Conservation (phyloP, 2,888 invertebrate species). For the Aethes cnicana region DNA sequence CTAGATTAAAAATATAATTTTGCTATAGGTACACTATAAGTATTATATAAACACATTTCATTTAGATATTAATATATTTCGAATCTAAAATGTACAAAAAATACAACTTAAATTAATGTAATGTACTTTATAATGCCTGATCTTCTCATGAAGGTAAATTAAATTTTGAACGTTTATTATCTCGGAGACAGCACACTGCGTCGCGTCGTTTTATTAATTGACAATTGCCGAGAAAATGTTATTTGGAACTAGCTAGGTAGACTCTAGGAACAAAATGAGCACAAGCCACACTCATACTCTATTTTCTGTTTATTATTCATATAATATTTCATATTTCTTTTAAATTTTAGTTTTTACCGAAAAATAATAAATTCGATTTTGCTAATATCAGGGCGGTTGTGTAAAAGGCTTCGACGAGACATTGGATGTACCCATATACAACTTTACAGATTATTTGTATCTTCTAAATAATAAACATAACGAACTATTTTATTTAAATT, state of each 20-base stretch:
- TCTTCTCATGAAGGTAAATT: slow-evolving; percentile 63
- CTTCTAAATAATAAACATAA: slow-evolving; percentile 77
- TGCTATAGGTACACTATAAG: background rate
- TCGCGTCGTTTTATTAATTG: slow-evolving; percentile 70
- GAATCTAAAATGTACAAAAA: slow-evolving; percentile 90
- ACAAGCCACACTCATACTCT: slow-evolving; percentile 54
- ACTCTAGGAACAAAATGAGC: slow-evolving; percentile 70
- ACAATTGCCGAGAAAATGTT: slow-evolving; percentile 64
- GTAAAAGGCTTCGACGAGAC: slow-evolving; percentile 70
- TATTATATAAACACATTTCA: slow-evolving; percentile 57
- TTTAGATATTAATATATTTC: slow-evolving; percentile 86
- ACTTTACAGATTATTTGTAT: slow-evolving; percentile 63
- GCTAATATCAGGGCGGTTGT: slow-evolving; percentile 79
- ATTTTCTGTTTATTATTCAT: slow-evolving; percentile 47
- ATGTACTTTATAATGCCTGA: slow-evolving; percentile 83
- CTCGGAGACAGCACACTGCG: slow-evolving; percentile 55
- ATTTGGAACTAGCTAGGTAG: slow-evolving; percentile 60
- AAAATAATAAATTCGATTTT: slow-evolving; percentile 72
- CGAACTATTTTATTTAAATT: slow-evolving; percentile 77
- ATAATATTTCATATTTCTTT: slow-evolving; percentile 40
- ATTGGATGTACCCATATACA: slow-evolving; percentile 64
- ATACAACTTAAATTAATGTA: slow-evolving; percentile 86
- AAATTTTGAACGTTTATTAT: slow-evolving; percentile 56
- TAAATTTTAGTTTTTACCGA: slow-evolving; percentile 56
- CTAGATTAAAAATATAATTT: no score